Evolutionary conservation across 1,140 invertebrate species (phyloP), one percentile per base, ranked within the genome.

Genomic region (Drosophila tsacasi): DNA sequence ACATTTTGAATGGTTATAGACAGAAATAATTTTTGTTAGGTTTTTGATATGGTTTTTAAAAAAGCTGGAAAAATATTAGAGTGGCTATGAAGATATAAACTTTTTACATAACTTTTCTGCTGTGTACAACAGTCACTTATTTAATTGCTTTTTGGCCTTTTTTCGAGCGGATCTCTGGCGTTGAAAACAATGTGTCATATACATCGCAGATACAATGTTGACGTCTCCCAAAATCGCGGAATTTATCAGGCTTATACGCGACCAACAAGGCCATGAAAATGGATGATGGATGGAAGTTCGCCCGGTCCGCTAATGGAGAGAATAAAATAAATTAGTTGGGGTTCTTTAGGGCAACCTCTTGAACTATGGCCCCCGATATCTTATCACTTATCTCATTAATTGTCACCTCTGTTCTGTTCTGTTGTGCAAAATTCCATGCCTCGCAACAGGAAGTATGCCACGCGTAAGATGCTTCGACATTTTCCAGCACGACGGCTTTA

Each of bases 161-260:
- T 25, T n/a, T 44, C 9, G 19, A 8, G 8, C 30, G 25, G 46
- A 63, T 68, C 50, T 17, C 17, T 23, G 21, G 30, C 40, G 59
- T 62, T 47, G 49, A 63, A 68, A 57, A 63, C 58, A 79, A 80
- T 69, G 58, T 65, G 79, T 76, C 60, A 63, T 58, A 59, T 59
- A 40, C 44, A 55, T 32, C 21, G 23, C 40, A 69, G 25, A 58
- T 58, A 59, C 46, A 62, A 58, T 44, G 57, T 47, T 61, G 25
- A 49, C 27, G 69, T 25, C 65, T 67, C 61, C 42, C 64, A 60
- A 66, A 82, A 79, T 64, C 78, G 66, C 46, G 75, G 71, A 79
- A 86, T 85, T 85, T 82, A 85, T 85, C 83, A 86, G 58, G 83
- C 75, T 86, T 72, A 85, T 58, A 19, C 66, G 49, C 3, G 61